phyloP scores from a whole-genome alignment of 2,888 invertebrate species.

The Xylocampa areola region DNA sequence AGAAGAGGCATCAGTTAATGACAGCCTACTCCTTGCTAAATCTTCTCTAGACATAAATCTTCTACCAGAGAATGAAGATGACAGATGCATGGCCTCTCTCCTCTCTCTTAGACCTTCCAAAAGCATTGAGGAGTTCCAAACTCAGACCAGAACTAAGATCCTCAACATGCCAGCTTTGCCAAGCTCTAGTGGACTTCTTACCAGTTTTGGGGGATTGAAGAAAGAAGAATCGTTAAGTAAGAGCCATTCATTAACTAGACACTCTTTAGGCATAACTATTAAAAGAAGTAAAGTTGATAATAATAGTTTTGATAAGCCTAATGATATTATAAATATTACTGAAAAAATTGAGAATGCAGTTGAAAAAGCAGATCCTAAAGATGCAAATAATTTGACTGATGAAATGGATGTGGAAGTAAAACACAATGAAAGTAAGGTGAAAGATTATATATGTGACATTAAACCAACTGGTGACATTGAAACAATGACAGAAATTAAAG shows the following conservation, averaged over 20 bases:
- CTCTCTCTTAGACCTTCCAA: slow-evolving; percentile 91
- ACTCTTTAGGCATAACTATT: slow-evolving; percentile 79
- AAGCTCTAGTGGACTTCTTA: slow-evolving; percentile 84
- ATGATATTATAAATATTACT: slow-evolving; percentile 9
- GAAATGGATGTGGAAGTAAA: neutral
- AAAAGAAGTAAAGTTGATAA: slow-evolving; percentile 67
- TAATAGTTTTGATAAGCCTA: slow-evolving; percentile 19
- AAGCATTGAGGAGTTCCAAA: slow-evolving; percentile 90
- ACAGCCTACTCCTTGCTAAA: slow-evolving; percentile 92
- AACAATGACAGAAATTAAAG: neutral
- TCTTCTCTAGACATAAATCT: slow-evolving; percentile 94
- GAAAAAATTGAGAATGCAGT: slow-evolving; percentile 7
- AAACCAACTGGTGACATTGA: neutral
- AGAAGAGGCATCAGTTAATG: slow-evolving; percentile 91
- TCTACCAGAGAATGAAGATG: slow-evolving; percentile 94
- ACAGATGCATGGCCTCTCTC: slow-evolving; percentile 94
- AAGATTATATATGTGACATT: neutral
- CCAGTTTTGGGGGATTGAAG: slow-evolving; percentile 89
- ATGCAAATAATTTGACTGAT: neutral
- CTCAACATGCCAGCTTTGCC: slow-evolving; percentile 89
- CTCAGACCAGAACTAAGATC: slow-evolving; percentile 84
- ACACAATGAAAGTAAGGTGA: neutral
- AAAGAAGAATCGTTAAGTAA: slow-evolving; percentile 87
- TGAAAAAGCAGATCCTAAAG: slow-evolving; percentile 7
- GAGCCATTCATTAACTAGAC: slow-evolving; percentile 72